Conservation (phyloP, 2,113 vertebrate genomes). For the Halcyon malimbica region DNA sequence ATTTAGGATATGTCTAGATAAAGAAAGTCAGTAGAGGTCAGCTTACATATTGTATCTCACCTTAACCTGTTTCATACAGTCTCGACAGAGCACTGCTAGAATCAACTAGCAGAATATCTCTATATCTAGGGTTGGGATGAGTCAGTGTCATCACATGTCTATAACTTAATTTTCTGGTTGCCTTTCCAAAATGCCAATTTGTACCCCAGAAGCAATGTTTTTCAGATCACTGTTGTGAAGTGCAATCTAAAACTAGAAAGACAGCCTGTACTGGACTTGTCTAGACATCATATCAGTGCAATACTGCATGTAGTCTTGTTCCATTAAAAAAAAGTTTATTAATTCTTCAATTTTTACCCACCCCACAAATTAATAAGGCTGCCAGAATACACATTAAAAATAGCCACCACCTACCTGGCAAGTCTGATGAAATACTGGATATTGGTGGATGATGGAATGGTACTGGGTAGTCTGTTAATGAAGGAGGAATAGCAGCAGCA, state of each 20-base stretch:
- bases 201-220: not conserved
- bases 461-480: slow-evolving; percentile 89
- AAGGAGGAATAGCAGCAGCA: slow-evolving; percentile 84
- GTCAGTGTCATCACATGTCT: not conserved
- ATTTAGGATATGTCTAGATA: slow-evolving; percentile 70
- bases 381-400: not conserved
- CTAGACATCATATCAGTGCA: not conserved
- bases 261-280: not conserved
- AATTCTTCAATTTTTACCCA: not conserved
- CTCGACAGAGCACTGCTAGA: slow-evolving; percentile 57
- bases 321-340: not conserved
- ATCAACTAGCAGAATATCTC: slow-evolving; percentile 20
- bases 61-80: slow-evolving; percentile 67
- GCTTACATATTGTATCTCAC: slow-evolving; percentile 67
- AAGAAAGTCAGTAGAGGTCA: slow-evolving; percentile 69
- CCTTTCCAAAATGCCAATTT: not conserved
- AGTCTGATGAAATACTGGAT: slow-evolving; percentile 88
- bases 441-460: slow-evolving; percentile 91
- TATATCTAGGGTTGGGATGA: not conserved
- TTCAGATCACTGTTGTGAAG: not conserved
- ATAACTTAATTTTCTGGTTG: not conserved
- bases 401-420: slow-evolving; percentile 85
- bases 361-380: not conserved
- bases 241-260: not conserved
- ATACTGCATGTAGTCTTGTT: not conserved